A percentile compares a stretch with the other conserved stretches of the same genome.
Conservation (phyloP, 64 coral and sea anemone species). For the Orbicella faveolata region DNA sequence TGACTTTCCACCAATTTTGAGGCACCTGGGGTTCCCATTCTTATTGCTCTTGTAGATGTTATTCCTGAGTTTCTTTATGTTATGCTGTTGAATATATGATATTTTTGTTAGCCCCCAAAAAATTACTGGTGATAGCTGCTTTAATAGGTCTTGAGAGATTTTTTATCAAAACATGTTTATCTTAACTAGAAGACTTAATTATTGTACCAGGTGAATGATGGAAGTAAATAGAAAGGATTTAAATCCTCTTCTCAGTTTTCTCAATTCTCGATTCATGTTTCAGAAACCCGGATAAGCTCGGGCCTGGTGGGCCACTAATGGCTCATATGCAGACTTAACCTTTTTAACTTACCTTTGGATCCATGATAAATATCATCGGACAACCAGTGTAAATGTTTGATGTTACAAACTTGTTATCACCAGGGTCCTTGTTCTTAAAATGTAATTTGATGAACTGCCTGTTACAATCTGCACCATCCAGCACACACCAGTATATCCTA, state of each 20-base stretch:
- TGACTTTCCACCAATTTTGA: background rate
- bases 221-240: too few relatives aligned
- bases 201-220: background rate
- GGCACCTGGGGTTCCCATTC: background rate
- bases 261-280: too few relatives aligned
- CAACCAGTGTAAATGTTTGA: slow-evolving; percentile 19
- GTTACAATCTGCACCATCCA: slow-evolving; percentile 46
- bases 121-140: too few relatives aligned
- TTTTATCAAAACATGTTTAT: too few relatives aligned
- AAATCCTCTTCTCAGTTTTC: too few relatives aligned
- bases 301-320: too few relatives aligned
- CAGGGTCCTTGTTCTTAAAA: slow-evolving; percentile 30
- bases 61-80: slow-evolving; percentile 48
- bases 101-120: background rate
- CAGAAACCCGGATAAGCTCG: too few relatives aligned
- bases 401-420: slow-evolving; percentile 24
- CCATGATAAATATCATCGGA: slow-evolving; percentile 43
- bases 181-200: slow-evolving; percentile 6
- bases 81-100: background rate
- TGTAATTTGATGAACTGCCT: slow-evolving; percentile 58
- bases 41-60: slow-evolving; percentile 20
- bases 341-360: slow-evolving; percentile 34
- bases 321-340: too few relatives aligned
- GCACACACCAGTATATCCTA: slow-evolving; percentile 49
- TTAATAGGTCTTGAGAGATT: slow-evolving; percentile 3